Evolutionary conservation across 2,888 invertebrate species (phyloP), one percentile per base, ranked within the genome.

Genomic region (Acrobasis suavella): DNA sequence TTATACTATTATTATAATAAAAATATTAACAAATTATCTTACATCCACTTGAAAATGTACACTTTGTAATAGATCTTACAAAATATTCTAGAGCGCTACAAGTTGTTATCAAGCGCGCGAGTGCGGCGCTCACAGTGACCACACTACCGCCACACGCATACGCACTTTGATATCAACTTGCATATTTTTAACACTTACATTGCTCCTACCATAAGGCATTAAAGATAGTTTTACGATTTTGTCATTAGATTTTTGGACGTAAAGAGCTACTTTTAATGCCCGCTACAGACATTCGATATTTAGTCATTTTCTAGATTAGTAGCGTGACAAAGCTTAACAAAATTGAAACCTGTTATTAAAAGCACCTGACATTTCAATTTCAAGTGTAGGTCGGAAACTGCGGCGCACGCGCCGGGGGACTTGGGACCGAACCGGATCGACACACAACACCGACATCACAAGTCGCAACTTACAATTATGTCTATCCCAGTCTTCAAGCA

Each of bases 1-100:
- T 86, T 81, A 78, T 86, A 89, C 85, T 90, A 89, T 87, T 90
- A 88, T 87, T 84, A 87, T 89, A 89, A 88, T 91, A 91, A 91
- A 91, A 91, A 90, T 91, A 91, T 91, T 90, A 91, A 92, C 91
- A 91, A 91, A 89, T 89, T 91, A 92, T 91, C 88, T 91, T 91
- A 92, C 90, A 91, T 87, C 81, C 90, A 89, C 87, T 89, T 89
- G 87, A 91, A 89, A 92, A 91, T 91, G 89, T 91, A 91, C 91
- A 87, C 83, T 89, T 87, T 85, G 84, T 86, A 83, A 87, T 91
- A 89, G 82, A 85, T 81, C 89, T 90, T 91, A 91, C 80, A 89
- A 87, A 87, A 87, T 89, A 91, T 81, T 74, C 79, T 83, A 86
- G 77, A 83, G 77, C 78, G 74, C 69, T 72, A 75, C 83, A 76